Percentiles rank a stretch among this genome's conserved stretches.
These are phyloP conservation scores for Schizotus pectinicornis DNA, from an alignment of 2,888 invertebrate species.

Conservation along the genomic window DNA sequence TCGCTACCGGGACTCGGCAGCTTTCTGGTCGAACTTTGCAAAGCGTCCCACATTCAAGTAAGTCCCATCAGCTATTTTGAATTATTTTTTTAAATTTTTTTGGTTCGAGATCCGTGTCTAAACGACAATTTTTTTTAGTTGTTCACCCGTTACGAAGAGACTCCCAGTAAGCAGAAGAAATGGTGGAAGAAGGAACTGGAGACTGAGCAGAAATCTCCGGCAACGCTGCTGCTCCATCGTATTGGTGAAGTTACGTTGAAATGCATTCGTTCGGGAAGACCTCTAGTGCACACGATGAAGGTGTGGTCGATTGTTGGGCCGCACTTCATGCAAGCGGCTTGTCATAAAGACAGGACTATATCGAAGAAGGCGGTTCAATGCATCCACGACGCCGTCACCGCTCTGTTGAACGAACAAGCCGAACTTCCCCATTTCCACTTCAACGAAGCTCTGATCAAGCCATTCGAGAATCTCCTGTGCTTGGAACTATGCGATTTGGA, in stretches of 20 bases:
- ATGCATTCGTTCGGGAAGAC: conserved; percentile 84
- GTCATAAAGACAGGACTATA: conserved; percentile 86
- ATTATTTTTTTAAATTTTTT: too few relatives aligned
- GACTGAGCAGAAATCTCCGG: conserved; percentile 58
- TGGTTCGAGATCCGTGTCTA: too few relatives aligned
- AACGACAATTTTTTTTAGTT: conserved; percentile 37
- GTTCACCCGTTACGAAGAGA: conserved; percentile 56
- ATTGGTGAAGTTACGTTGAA: conserved; percentile 88
- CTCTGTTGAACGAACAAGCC: conserved; percentile 82
- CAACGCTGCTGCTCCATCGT: conserved; percentile 75
- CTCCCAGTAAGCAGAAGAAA: conserved; percentile 57
- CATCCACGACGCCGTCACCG: conserved; percentile 90
- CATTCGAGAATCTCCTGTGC: conserved; percentile 93
- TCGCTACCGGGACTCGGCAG: conserved; percentile 84
- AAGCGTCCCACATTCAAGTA: conserved; percentile 84
- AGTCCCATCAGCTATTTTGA: too few relatives aligned
- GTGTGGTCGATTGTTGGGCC: conserved; percentile 93
- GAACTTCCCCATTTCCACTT: conserved; percentile 95
- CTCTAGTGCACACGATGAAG: conserved; percentile 88
- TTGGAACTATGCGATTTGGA: conserved; percentile 92
- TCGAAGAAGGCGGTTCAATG: conserved; percentile 91
- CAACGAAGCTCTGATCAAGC: conserved; percentile 92
- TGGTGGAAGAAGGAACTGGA: conserved; percentile 57
- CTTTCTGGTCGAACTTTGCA: conserved; percentile 82
- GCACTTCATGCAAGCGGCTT: conserved; percentile 94